Conservation (phyloP, 35 echinoderm and acorn worm species). For the Hemicentrotus pulcherrimus region DNA sequence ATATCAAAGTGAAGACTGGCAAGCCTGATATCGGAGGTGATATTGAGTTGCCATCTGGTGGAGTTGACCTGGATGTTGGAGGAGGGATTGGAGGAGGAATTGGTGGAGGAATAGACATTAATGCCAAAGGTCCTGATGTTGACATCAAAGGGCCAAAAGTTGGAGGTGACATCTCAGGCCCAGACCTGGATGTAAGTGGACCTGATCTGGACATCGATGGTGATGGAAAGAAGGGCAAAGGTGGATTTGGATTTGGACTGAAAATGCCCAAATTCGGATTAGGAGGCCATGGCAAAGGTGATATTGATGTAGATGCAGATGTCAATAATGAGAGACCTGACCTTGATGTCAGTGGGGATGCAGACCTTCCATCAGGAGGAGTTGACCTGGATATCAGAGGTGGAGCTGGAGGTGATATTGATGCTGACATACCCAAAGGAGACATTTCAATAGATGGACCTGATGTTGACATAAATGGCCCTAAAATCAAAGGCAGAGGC, state of each 20-base stretch:
- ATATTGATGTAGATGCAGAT: slow-evolving; percentile 58
- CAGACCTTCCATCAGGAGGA: slow-evolving; percentile 41
- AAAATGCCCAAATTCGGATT: slow-evolving; percentile 9
- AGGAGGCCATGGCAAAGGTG: slow-evolving; percentile 4
- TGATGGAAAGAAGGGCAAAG: not conserved
- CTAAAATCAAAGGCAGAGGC: slow-evolving; percentile 5
- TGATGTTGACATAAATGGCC: not conserved
- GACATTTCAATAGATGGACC: slow-evolving; percentile 15
- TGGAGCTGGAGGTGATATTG: slow-evolving; percentile 39
- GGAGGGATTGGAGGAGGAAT: slow-evolving; percentile 27
- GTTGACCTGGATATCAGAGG: slow-evolving; percentile 27
- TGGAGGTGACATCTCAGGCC: slow-evolving; percentile 24
- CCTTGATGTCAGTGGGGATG: slow-evolving; percentile 51
- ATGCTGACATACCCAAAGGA: slow-evolving; percentile 47
- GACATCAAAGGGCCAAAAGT: slow-evolving; percentile 52
- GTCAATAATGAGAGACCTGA: slow-evolving; percentile 54
- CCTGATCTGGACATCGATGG: not conserved
- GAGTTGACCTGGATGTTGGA: not conserved
- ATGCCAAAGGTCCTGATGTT: slow-evolving; percentile 21
- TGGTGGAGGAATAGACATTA: not conserved
- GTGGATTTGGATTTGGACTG: not conserved
- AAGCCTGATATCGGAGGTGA: slow-evolving; percentile 59
- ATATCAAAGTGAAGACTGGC: slow-evolving; percentile 55
- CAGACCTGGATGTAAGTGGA: not conserved
- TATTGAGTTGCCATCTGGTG: not conserved